Evolutionary conservation across 1,140 invertebrate genomes (phyloP).

Genomic region (Cataglyphis hispanica): DNA sequence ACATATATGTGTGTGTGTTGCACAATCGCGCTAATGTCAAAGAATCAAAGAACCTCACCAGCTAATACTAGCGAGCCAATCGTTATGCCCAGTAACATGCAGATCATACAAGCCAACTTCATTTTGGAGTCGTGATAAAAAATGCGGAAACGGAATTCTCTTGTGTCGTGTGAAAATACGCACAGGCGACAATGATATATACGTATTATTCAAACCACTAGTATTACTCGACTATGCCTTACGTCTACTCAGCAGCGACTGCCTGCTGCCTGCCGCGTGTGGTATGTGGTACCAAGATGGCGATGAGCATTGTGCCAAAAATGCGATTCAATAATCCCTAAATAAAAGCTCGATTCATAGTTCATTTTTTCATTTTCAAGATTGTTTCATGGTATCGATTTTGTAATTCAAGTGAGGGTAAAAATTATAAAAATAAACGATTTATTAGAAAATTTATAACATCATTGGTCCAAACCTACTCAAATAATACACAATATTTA

Average conservation of each 20-base stretch:
- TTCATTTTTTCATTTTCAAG: too few species aligned
- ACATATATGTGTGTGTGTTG: neutral
- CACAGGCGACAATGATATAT: neutral
- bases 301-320: neutral
- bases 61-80: neutral
- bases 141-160: neutral
- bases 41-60: constrained; percentile 11
- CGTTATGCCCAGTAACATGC: constrained; percentile 1
- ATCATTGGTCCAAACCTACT: too few species aligned
- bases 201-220: neutral
- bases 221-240: neutral
- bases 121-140: constrained; percentile 10
- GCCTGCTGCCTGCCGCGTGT: neutral
- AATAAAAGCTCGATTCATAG: neutral
- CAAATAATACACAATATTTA: too few species aligned
- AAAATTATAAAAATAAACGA: too few species aligned
- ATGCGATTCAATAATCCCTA: constrained; percentile 4
- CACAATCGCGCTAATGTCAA: neutral
- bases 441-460: too few species aligned
- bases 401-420: too few species aligned
- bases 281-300: neutral
- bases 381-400: too few species aligned
- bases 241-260: neutral
- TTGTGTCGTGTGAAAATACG: neutral
- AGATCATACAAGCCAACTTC: constrained; percentile 29